Conservation (phyloP, 37 sponge, comb jelly and placozoan genomes). For the Cladorhizidae sp. region DNA sequence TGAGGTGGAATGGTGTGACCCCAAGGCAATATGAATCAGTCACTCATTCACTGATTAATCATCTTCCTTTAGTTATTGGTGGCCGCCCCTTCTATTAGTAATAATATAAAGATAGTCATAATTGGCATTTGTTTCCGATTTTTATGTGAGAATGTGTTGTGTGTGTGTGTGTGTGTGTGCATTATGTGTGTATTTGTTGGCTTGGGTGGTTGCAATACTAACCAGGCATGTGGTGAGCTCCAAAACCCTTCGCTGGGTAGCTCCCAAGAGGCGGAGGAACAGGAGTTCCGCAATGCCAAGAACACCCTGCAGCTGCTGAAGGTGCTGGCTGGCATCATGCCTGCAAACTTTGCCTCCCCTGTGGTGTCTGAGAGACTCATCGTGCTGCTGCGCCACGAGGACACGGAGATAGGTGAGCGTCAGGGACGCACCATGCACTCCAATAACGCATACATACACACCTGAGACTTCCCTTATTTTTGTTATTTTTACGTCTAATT, state of each 20-base stretch:
- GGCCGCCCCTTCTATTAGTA: no score
- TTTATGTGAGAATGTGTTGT: no score
- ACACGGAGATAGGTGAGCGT: slow-evolving; percentile 56
- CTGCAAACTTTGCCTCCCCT: slow-evolving; percentile 39
- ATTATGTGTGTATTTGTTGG: no score
- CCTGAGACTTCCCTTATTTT: background rate
- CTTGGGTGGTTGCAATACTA: no score
- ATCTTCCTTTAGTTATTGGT: no score
- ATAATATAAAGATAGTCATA: no score
- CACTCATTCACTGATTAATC: no score
- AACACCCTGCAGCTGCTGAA: slow-evolving; percentile 42
- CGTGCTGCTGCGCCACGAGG: slow-evolving; percentile 53
- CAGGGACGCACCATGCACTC: background rate
- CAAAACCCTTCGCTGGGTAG: slow-evolving; percentile 20
- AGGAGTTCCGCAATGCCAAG: slow-evolving; percentile 34
- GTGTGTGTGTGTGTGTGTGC: no score
- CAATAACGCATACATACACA: background rate
- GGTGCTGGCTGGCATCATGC: slow-evolving; percentile 45
- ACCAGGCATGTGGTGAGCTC: slow-evolving; percentile 25
- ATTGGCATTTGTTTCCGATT: no score
- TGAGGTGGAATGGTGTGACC: no score
- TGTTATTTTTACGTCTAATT: no score
- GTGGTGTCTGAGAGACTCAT: slow-evolving; percentile 65
- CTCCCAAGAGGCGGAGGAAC: slow-evolving; percentile 29
- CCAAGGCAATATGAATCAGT: no score